Evolutionary conservation across 2,113 vertebrate species (phyloP).

Genomic region (Lichenostomus cassidix): DNA sequence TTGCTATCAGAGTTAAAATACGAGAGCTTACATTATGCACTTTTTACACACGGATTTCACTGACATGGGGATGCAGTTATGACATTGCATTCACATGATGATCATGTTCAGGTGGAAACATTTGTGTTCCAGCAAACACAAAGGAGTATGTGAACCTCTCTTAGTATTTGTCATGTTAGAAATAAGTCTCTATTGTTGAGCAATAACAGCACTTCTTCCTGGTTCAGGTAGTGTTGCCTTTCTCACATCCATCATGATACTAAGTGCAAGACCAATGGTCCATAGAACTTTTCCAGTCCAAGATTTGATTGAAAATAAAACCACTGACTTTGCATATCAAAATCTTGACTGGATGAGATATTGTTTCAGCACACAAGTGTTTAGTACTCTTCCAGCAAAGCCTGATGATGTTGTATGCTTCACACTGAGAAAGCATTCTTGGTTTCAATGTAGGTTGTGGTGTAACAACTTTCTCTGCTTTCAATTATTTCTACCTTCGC

Average conservation of each 20-base stretch:
- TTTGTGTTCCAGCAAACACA: background rate
- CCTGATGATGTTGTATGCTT: background rate
- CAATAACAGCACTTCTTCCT: background rate
- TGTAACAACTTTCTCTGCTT: background rate
- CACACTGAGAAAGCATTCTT: background rate
- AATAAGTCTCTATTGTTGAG: background rate
- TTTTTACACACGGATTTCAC: background rate
- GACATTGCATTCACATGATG: background rate
- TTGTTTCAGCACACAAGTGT: background rate
- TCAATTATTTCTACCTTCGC: background rate
- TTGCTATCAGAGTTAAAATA: background rate
- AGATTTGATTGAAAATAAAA: background rate
- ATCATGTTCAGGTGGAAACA: background rate
- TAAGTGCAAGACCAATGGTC: background rate
- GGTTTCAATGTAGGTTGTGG: background rate
- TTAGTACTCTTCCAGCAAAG: background rate
- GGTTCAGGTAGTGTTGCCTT: background rate
- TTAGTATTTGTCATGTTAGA: background rate
- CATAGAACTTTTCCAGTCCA: background rate
- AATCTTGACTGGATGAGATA: background rate
- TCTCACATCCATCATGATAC: background rate
- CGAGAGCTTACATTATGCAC: background rate
- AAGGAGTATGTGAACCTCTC: background rate
- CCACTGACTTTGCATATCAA: background rate
- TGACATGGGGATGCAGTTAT: background rate